Evolutionary conservation across 2,113 vertebrate species (phyloP).

Genomic region (Eublepharis macularius): DNA sequence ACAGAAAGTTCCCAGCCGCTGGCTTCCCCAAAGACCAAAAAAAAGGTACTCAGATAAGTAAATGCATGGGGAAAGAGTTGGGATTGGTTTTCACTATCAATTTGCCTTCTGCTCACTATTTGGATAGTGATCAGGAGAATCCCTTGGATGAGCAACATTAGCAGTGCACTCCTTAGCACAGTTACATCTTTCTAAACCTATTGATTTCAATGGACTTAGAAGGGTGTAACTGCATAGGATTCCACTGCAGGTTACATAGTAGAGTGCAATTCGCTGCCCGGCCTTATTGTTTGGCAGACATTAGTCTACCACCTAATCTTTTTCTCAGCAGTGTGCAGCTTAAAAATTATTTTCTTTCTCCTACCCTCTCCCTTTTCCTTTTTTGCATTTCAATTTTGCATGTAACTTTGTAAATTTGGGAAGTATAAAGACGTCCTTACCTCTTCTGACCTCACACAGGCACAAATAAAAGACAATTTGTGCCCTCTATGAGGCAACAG

Average conservation of each 20-base stretch:
- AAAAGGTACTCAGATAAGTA: slow-evolving; percentile 72
- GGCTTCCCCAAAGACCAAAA: slow-evolving; percentile 81
- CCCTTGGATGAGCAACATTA: not conserved
- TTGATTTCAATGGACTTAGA: too few relatives aligned
- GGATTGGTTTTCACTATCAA: not conserved
- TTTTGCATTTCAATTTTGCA: not conserved
- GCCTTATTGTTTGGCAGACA: not conserved
- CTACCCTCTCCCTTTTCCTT: not conserved
- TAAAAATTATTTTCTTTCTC: not conserved
- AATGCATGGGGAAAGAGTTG: not conserved
- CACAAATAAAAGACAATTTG: not conserved
- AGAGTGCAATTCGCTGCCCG: not conserved
- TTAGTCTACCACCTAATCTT: not conserved
- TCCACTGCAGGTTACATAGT: too few relatives aligned
- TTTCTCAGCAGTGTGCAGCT: not conserved
- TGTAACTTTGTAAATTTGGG: not conserved
- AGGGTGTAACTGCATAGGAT: too few relatives aligned
- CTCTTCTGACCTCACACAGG: not conserved
- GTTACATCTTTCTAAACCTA: too few relatives aligned
- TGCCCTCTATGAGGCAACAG: not conserved
- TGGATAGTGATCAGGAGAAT: too few relatives aligned
- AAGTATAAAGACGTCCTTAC: not conserved
- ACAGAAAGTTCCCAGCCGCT: slow-evolving; percentile 83
- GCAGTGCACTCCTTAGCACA: not conserved
- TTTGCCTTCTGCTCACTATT: not conserved